These are phyloP conservation scores for Lycophotia porphyrea DNA, from an alignment of 2,888 invertebrate genomes.

Conservation along the genomic window DNA sequence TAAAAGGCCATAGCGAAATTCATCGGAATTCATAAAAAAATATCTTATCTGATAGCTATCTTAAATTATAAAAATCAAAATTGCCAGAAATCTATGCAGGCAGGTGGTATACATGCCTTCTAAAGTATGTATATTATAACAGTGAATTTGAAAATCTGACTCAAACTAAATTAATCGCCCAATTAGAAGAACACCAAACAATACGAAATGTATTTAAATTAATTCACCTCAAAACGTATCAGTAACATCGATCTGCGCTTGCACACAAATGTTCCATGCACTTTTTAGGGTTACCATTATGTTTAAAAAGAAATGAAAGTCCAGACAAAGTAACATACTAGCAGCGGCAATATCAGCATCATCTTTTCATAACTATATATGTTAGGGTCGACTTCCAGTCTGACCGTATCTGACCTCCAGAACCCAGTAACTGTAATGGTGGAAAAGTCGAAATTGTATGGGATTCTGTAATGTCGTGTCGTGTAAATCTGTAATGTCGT, in stretches of 20 bases:
- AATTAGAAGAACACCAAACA: conserved; percentile 46
- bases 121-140: background rate
- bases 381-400: background rate
- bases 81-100: background rate
- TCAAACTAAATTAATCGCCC: conserved; percentile 4
- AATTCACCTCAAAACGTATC: conserved; percentile 79
- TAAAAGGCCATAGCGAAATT: background rate
- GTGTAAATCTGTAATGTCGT: too few species aligned
- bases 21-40: background rate
- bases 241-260: conserved; percentile 67
- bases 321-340: background rate
- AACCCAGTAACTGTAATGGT: too few species aligned
- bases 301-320: background rate
- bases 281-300: conserved; percentile 59
- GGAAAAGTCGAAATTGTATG: too few species aligned
- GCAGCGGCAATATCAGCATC: background rate
- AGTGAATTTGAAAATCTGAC: background rate
- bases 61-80: background rate
- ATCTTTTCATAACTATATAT: background rate
- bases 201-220: conserved; percentile 70
- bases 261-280: conserved; percentile 74
- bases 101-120: background rate
- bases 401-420: background rate
- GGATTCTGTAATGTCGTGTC: too few species aligned
- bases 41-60: too few species aligned